Base-by-base conservation (phyloP, 2,888 invertebrate genomes). In the Troglohyphantes excavatus region DNA sequence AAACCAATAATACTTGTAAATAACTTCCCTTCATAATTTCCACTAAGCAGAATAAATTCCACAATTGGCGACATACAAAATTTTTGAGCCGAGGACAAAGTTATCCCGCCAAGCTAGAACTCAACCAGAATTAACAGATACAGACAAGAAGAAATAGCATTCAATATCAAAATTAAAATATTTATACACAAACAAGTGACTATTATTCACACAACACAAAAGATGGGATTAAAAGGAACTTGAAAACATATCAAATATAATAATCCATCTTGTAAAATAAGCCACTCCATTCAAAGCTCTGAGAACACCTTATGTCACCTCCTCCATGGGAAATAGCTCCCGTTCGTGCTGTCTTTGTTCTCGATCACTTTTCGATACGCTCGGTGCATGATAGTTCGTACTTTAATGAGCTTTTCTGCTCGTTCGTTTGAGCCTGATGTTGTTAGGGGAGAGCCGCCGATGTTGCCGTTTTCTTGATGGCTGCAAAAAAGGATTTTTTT, bases 241-340 rank as follows among this genome's bases (percentile, higher is more conserved):
- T 19, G 5, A 26, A 26, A 26, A 26, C 13, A 26, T 65, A 21
- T 1, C n/a, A n/a, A 19, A 2, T 39, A 39, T n/a, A 68, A 39
- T 39, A 6, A 13, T 33, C 19, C n/a, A 33, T 39, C 39, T 17
- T 72, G n/a, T 7, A 21, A 43, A 72, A 19, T 19, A 46, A 17
- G 26, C 27, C n/a, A n/a, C n/a, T n/a, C n/a, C n/a, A n/a, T 73
- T 26, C 21, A 59, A 63, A 63, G 19, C 13, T 65, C 27, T 33
- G 39, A 17, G 23, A 43, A 26, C 0, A 65, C 43, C 23, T 70
- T 11, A 19, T 88, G 88, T 88, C 88, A 88, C 29, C 82, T 82
- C 3, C 88, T 43, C 88, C 88, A 88, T 5, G 88, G 82, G 39
- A 88, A 88, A 26, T 88, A 88, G 21, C 81, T 75, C 17, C 67